Conservation (phyloP, 1,140 invertebrate species). For the Onthophagus taurus region DNA sequence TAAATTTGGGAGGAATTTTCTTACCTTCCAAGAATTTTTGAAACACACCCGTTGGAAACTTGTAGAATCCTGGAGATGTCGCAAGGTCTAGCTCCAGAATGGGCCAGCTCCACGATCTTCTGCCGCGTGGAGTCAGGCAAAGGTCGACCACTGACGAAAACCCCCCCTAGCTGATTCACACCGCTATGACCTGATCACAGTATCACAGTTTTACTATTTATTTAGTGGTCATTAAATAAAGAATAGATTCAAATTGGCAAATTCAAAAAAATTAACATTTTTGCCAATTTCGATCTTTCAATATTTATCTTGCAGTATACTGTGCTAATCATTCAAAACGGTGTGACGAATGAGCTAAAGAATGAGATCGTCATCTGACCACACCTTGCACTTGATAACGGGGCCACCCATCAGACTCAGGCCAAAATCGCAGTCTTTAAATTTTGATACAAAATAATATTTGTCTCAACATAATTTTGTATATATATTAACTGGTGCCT, state of each 20-base stretch:
- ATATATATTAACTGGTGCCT: not conserved
- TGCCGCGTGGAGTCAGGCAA: slow-evolving; percentile 93
- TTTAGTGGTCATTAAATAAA: no score
- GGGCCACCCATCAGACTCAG: slow-evolving; percentile 24
- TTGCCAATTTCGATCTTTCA: not conserved
- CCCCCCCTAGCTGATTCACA: slow-evolving; percentile 96
- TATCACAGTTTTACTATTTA: slow-evolving; percentile 22
- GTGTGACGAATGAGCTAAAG: slow-evolving; percentile 37
- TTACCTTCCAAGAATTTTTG: slow-evolving; percentile 91
- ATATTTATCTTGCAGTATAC: slow-evolving; percentile 11
- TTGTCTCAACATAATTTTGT: not conserved
- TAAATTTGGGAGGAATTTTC: slow-evolving; percentile 18
- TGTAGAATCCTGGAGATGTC: slow-evolving; percentile 96
- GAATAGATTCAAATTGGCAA: no score
- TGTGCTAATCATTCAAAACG: slow-evolving; percentile 29
- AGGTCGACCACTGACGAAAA: slow-evolving; percentile 95
- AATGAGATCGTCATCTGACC: slow-evolving; percentile 36
- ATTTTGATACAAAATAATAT: slow-evolving; percentile 8
- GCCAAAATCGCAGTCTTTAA: slow-evolving; percentile 20
- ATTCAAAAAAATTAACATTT: slow-evolving; percentile 8
- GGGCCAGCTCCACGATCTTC: slow-evolving; percentile 95
- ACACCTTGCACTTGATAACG: slow-evolving; percentile 28
- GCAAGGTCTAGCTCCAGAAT: slow-evolving; percentile 92
- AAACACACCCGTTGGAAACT: slow-evolving; percentile 93
- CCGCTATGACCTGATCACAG: slow-evolving; percentile 79